phyloP scores from a whole-genome alignment of 2,888 invertebrate species.

The Chorisops tibialis region DNA sequence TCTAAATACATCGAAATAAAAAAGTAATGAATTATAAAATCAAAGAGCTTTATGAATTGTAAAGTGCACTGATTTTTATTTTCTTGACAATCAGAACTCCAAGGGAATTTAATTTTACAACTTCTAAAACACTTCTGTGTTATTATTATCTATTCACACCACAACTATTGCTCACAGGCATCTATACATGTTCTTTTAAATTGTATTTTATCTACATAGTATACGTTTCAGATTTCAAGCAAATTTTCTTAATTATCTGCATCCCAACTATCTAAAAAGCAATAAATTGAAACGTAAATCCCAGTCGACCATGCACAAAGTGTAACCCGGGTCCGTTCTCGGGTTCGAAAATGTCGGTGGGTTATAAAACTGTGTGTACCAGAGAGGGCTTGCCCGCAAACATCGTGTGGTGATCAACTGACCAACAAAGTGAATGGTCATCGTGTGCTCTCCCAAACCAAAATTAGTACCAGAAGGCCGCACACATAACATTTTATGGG shows the following conservation, averaged over 20 bases:
- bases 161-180: too few relatives aligned
- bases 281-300: conserved; percentile 25
- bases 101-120: too few relatives aligned
- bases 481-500: conserved; percentile 26
- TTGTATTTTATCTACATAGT: too few relatives aligned
- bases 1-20: too few relatives aligned
- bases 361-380: background rate
- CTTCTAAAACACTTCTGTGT: too few relatives aligned
- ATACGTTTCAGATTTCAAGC: conserved; percentile 7
- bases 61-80: too few relatives aligned
- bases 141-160: too few relatives aligned
- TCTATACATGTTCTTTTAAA: too few relatives aligned
- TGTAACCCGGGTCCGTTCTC: conserved; percentile 3
- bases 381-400: conserved; percentile 12
- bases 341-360: conserved; percentile 23
- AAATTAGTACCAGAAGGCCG: conserved; percentile 27
- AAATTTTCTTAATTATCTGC: conserved; percentile 25
- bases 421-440: conserved; percentile 28
- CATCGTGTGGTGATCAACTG: conserved; percentile 25
- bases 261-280: conserved; percentile 1
- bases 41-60: too few relatives aligned
- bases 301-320: conserved; percentile 9
- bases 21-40: too few relatives aligned
- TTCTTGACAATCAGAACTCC: too few relatives aligned
- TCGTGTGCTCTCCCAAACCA: conserved; percentile 28